These are phyloP conservation scores for Bombylius discolor DNA, from an alignment of 2,888 invertebrate genomes.

Conservation along the genomic window DNA sequence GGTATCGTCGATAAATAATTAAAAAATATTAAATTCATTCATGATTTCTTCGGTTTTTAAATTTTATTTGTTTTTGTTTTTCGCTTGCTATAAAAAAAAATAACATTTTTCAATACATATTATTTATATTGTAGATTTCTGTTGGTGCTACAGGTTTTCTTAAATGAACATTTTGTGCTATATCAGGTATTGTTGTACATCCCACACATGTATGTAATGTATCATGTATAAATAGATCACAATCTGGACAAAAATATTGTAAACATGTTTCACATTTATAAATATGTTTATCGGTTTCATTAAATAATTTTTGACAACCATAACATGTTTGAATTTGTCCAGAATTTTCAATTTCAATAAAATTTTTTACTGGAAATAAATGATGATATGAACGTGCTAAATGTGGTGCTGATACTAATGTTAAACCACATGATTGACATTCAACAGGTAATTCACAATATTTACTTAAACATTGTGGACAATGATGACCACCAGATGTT, in stretches of 20 bases:
- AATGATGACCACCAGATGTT: slow-evolving; percentile 67
- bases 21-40: too few species aligned
- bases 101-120: too few species aligned
- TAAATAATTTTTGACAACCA: slow-evolving; percentile 59
- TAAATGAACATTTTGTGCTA: slow-evolving; percentile 22
- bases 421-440: slow-evolving; percentile 89
- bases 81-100: too few species aligned
- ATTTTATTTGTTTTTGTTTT: too few species aligned
- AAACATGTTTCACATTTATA: slow-evolving; percentile 70
- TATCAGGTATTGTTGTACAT: slow-evolving; percentile 57
- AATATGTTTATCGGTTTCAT: slow-evolving; percentile 60
- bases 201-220: slow-evolving; percentile 93
- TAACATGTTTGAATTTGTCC: slow-evolving; percentile 48
- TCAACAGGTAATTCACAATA: slow-evolving; percentile 97
- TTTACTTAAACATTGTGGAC: slow-evolving; percentile 94
- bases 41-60: too few species aligned
- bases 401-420: slow-evolving; percentile 95
- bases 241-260: slow-evolving; percentile 81
- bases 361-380: slow-evolving; percentile 83
- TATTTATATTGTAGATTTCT: neutral
- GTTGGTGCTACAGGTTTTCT: slow-evolving; percentile 23
- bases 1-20: too few species aligned
- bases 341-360: slow-evolving; percentile 54
- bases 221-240: slow-evolving; percentile 88
- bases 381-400: slow-evolving; percentile 96